These are phyloP conservation scores for Petrocephalus microphthalmus DNA, from an alignment of 2,113 vertebrate genomes.

Conservation along the genomic window DNA sequence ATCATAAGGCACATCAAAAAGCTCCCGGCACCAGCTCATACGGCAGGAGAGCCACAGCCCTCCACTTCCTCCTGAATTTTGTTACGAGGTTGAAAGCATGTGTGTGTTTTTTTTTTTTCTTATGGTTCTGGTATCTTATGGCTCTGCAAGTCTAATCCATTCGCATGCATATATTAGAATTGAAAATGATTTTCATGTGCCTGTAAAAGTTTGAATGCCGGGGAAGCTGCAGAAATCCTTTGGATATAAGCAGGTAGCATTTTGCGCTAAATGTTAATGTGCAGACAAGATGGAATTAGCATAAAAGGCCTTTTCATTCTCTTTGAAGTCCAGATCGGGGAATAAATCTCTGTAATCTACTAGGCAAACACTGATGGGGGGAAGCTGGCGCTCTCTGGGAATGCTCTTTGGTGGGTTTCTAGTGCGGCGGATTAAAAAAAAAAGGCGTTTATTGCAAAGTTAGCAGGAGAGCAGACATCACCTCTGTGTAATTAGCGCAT, in stretches of 20 bases:
- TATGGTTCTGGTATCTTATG: no score
- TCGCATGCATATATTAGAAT: background rate
- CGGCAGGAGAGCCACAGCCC: background rate
- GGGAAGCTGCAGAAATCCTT: slow-evolving; percentile 29
- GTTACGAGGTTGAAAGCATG: background rate
- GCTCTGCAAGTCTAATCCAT: background rate
- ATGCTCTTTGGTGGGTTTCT: slow-evolving; percentile 56
- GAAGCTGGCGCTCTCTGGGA: slow-evolving; percentile 64
- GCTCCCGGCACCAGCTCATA: background rate
- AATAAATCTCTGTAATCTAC: slow-evolving; percentile 68
- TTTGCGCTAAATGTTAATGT: slow-evolving; percentile 58
- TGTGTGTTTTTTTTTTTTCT: background rate
- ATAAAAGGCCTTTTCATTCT: slow-evolving; percentile 65
- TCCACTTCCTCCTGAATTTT: background rate
- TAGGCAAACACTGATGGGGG: slow-evolving; percentile 68
- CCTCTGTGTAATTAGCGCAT: slow-evolving; percentile 43
- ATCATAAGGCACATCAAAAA: background rate
- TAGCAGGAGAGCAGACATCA: slow-evolving; percentile 55
- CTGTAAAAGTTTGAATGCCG: slow-evolving; percentile 21
- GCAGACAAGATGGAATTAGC: slow-evolving; percentile 65
- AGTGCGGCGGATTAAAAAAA: slow-evolving; percentile 32
- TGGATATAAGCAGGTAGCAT: slow-evolving; percentile 49
- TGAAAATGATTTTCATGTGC: background rate
- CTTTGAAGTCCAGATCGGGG: slow-evolving; percentile 67
- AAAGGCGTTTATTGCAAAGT: slow-evolving; percentile 53